Percentiles rank a stretch among this genome's conserved stretches.
Conservation (phyloP, 2,113 vertebrate genomes). For the Lagopus leucura region DNA sequence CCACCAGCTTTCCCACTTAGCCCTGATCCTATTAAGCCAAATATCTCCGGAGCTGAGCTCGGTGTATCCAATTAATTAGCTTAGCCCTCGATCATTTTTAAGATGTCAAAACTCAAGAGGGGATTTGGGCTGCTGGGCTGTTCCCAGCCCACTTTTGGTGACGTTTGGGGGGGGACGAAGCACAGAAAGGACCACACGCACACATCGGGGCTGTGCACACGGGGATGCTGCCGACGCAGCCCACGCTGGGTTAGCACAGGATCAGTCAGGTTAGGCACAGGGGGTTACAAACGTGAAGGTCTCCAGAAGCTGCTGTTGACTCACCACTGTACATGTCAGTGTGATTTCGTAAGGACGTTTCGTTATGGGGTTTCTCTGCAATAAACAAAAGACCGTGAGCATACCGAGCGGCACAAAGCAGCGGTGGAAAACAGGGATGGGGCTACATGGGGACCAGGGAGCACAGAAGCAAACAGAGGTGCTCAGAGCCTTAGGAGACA, state of each 20-base stretch:
- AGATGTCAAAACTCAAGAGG: accelerated
- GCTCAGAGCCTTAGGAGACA: neutral
- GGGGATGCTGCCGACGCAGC: neutral
- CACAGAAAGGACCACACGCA: neutral
- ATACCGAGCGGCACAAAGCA: slow-evolving; percentile 33
- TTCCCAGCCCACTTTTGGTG: accelerated
- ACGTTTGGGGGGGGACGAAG: neutral
- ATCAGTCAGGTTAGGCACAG: slow-evolving; percentile 77
- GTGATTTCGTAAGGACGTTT: slow-evolving; percentile 88
- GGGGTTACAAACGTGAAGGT: slow-evolving; percentile 63
- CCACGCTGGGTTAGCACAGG: slow-evolving; percentile 45
- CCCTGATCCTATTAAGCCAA: neutral
- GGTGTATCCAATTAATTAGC: neutral
- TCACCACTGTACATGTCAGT: slow-evolving; percentile 93
- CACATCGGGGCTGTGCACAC: neutral
- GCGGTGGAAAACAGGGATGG: neutral
- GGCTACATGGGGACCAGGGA: neutral
- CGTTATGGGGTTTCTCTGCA: slow-evolving; percentile 93
- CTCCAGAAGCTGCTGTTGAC: slow-evolving; percentile 76
- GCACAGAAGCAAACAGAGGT: neutral
- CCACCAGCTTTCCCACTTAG: neutral
- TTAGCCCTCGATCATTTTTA: accelerated
- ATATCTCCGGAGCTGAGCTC: neutral
- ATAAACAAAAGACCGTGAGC: slow-evolving; percentile 84
- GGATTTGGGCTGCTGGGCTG: accelerated